phyloP scores from a whole-genome alignment of 1,140 invertebrate genomes.

The Bombus confusus region DNA sequence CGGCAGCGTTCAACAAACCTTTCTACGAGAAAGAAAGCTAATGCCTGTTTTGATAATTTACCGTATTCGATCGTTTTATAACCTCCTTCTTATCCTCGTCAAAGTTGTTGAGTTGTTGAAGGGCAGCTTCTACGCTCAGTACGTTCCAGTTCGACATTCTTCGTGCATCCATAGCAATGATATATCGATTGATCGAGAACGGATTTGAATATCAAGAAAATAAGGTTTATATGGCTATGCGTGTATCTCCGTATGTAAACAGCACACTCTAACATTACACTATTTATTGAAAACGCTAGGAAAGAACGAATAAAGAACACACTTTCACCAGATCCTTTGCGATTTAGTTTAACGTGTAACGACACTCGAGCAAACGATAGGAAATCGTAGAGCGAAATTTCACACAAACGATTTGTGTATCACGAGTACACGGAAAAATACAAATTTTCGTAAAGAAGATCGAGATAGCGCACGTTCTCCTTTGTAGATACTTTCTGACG shows the following conservation, averaged over 20 bases:
- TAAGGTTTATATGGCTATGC: not conserved
- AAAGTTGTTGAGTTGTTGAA: slow-evolving; percentile 75
- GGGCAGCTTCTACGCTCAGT: slow-evolving; percentile 78
- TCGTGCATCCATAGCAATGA: slow-evolving; percentile 75
- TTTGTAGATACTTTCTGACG: not conserved
- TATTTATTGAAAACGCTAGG: not conserved
- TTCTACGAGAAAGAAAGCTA: not conserved
- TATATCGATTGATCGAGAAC: slow-evolving; percentile 51
- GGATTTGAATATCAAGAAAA: slow-evolving; percentile 35
- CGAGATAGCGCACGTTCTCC: slow-evolving; percentile 26
- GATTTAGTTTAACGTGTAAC: not conserved
- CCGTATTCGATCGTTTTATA: slow-evolving; percentile 73
- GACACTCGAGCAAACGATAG: not conserved
- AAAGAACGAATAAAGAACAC: not conserved
- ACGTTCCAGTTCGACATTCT: slow-evolving; percentile 82
- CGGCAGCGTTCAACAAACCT: not conserved
- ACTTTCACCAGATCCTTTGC: not conserved
- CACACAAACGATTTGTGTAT: not conserved
- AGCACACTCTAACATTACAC: not conserved
- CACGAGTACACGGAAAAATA: not conserved
- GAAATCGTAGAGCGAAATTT: not conserved
- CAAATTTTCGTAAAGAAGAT: not conserved
- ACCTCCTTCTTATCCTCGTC: slow-evolving; percentile 66
- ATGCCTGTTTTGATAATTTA: slow-evolving; percentile 40
- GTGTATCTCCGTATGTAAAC: not conserved